A percentile compares a stretch with the other conserved stretches of the same genome.
phyloP scores from a whole-genome alignment of 2,888 invertebrate genomes.

The Mythimna pallens region DNA sequence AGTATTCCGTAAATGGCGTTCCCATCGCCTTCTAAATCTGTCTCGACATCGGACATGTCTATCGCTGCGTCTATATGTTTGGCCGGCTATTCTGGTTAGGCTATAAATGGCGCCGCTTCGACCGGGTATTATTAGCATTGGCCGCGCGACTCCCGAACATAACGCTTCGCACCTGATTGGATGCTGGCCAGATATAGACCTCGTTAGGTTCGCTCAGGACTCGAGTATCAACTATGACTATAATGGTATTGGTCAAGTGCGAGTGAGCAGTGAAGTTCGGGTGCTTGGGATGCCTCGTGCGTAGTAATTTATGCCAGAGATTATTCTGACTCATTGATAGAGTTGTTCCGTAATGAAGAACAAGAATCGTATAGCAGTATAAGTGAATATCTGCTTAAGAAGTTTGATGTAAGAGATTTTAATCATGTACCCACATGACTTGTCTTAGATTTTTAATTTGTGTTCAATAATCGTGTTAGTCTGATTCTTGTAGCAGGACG shows the following conservation, averaged over 20 bases:
- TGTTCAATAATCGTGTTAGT: conserved; percentile 24
- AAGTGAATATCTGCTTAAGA: not conserved
- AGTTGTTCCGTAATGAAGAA: conserved; percentile 43
- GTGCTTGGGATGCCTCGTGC: conserved; percentile 15
- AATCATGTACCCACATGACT: not conserved
- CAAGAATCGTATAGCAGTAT: not conserved
- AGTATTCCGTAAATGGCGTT: conserved; percentile 71
- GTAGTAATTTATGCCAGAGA: conserved; percentile 13
- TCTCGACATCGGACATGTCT: conserved; percentile 67
- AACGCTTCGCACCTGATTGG: conserved; percentile 87
- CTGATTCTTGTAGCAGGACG: conserved; percentile 16
- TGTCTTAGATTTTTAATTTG: not conserved
- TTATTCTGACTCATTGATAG: conserved; percentile 46
- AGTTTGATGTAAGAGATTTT: not conserved
- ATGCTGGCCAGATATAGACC: conserved; percentile 80
- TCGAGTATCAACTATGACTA: conserved; percentile 65
- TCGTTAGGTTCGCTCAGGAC: conserved; percentile 72
- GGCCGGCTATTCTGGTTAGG: conserved; percentile 83
- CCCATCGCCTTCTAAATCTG: conserved; percentile 73
- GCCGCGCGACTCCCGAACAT: conserved; percentile 80
- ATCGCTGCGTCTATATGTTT: conserved; percentile 78
- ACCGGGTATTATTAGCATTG: conserved; percentile 85
- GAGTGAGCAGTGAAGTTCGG: conserved; percentile 23
- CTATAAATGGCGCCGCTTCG: conserved; percentile 84
- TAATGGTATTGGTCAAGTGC: conserved; percentile 56